Conservation (phyloP, 2,113 vertebrate genomes). For the Nibea coibor region DNA sequence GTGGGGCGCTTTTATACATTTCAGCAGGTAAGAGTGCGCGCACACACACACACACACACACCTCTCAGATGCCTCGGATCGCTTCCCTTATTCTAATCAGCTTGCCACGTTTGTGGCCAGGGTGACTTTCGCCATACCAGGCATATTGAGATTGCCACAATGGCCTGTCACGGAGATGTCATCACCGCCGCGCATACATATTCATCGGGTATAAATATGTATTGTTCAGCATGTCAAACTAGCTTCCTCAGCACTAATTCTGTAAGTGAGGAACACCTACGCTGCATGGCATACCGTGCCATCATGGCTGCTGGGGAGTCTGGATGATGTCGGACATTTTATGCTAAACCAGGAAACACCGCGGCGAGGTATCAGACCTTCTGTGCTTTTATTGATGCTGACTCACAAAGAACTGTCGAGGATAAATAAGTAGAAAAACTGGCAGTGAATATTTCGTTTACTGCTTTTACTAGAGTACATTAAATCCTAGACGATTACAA, state of each 20-base stretch:
- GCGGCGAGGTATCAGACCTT: too few species aligned
- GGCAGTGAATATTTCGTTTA: neutral
- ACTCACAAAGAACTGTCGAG: neutral
- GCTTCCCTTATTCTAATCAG: constrained; percentile 77
- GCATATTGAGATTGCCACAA: constrained; percentile 75
- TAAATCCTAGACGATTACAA: neutral
- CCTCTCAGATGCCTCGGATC: constrained; percentile 21
- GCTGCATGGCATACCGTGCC: neutral
- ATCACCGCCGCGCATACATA: constrained; percentile 68
- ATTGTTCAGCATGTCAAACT: constrained; percentile 68
- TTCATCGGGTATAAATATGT: constrained; percentile 78
- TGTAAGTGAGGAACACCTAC: constrained; percentile 50
- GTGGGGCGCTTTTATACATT: constrained; percentile 62
- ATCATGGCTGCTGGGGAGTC: neutral
- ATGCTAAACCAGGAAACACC: neutral
- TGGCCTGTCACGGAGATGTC: constrained; percentile 64
- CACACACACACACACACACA: constrained; percentile 2
- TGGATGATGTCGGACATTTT: constrained; percentile 28
- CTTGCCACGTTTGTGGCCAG: constrained; percentile 66
- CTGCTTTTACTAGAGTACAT: neutral
- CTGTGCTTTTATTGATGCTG: too few species aligned
- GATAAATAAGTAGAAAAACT: neutral
- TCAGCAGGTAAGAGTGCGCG: constrained; percentile 61
- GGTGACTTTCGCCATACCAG: constrained; percentile 80
- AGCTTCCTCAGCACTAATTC: constrained; percentile 73